Conservation (phyloP, 1,140 invertebrate genomes). For the Phocides pigmalion region DNA sequence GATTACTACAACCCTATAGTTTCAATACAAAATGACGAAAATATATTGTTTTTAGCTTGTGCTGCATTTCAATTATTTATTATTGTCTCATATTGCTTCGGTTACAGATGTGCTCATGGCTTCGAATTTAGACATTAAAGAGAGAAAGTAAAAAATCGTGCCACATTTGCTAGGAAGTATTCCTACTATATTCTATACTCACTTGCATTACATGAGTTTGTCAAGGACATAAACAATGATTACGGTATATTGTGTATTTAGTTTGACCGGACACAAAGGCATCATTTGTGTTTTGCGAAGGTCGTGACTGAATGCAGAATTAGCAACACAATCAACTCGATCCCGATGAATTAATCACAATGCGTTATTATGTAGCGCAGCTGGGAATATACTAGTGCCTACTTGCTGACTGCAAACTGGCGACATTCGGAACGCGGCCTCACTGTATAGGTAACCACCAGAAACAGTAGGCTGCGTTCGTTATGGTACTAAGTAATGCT, state of each 20-base stretch:
- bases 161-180: too few species aligned
- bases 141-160: too few species aligned
- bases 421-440: conserved; percentile 13
- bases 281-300: conserved; percentile 18
- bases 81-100: too few species aligned
- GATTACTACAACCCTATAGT: too few species aligned
- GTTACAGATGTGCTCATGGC: too few species aligned
- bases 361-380: conserved; percentile 6
- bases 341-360: conserved; percentile 29
- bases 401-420: background rate
- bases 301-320: conserved; percentile 24
- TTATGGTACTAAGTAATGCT: background rate
- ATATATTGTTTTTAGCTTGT: too few species aligned
- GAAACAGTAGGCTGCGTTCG: background rate
- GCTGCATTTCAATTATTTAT: too few species aligned
- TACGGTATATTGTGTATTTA: background rate
- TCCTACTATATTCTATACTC: background rate
- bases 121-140: too few species aligned
- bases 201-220: background rate
- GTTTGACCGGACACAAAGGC: background rate
- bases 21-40: too few species aligned
- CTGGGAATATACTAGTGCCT: conserved; percentile 11
- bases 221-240: background rate
- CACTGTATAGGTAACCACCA: background rate
- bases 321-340: conserved; percentile 26